phyloP scores from a whole-genome alignment of 2,888 invertebrate species.

The Pedicia rivosa region DNA sequence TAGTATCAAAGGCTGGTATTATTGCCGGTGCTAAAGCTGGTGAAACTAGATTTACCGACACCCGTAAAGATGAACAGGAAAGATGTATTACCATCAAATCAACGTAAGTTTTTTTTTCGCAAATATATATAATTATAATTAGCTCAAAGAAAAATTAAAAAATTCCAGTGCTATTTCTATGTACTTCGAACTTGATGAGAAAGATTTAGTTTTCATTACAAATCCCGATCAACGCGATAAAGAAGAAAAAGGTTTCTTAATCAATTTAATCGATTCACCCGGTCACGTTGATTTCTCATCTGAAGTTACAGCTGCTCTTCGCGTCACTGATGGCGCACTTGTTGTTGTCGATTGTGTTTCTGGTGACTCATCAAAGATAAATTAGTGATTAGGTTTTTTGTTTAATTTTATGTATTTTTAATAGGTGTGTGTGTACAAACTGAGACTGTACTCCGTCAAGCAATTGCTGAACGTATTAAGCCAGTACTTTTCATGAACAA shows the following conservation, averaged over 20 bases:
- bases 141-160: neutral
- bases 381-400: neutral
- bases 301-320: constrained; percentile 98
- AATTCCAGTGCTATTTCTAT: constrained; percentile 98
- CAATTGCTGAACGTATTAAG: constrained; percentile 99
- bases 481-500: constrained; percentile 99
- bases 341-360: constrained; percentile 99
- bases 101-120: constrained; percentile 57
- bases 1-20: constrained; percentile 99
- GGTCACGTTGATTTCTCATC: constrained; percentile 99
- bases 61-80: constrained; percentile 99
- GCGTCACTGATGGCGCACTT: constrained; percentile 99
- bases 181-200: constrained; percentile 93
- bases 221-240: constrained; percentile 82
- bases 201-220: constrained; percentile 88
- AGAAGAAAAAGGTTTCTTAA: constrained; percentile 89
- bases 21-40: constrained; percentile 98
- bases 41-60: constrained; percentile 98
- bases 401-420: constrained; percentile 1
- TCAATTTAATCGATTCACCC: constrained; percentile 99
- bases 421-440: constrained; percentile 99
- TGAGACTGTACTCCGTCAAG: constrained; percentile 98
- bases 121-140: neutral
- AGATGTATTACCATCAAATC: constrained; percentile 99
- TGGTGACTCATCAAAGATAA: constrained; percentile 40